Conservation (phyloP, 2,113 vertebrate genomes). For the Sylvietta virens region DNA sequence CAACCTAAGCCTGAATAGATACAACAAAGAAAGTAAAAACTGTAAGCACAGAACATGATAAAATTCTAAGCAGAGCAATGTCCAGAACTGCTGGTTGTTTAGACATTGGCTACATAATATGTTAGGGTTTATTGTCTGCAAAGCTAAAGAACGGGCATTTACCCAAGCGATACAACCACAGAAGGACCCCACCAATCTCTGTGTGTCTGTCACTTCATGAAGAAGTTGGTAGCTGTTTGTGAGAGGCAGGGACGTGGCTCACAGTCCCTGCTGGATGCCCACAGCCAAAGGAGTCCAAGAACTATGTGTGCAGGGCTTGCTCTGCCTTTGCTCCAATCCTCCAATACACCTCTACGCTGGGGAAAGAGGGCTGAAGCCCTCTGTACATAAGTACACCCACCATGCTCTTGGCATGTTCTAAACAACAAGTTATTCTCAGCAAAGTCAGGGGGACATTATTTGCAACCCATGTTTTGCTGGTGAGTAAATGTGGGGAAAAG, state of each 20-base stretch:
- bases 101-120: neutral
- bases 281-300: neutral
- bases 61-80: neutral
- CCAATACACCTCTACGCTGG: neutral
- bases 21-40: neutral
- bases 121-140: neutral
- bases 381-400: rapidly evolving
- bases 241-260: neutral
- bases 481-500: neutral
- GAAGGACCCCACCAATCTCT: neutral
- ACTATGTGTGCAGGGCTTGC: neutral
- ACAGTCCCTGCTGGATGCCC: neutral
- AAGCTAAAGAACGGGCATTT: neutral
- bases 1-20: neutral
- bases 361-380: neutral
- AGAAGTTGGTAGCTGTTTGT: neutral
- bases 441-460: neutral
- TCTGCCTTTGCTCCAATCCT: neutral
- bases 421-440: neutral
- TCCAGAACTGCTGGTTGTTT: neutral
- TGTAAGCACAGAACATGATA: neutral
- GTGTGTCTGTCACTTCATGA: neutral
- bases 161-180: neutral
- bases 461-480: neutral
- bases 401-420: neutral